Evolutionary conservation across 2,113 vertebrate genomes (phyloP), one percentile per base, ranked within the genome.

Genomic region (Psammodynastes pulverulentus): DNA sequence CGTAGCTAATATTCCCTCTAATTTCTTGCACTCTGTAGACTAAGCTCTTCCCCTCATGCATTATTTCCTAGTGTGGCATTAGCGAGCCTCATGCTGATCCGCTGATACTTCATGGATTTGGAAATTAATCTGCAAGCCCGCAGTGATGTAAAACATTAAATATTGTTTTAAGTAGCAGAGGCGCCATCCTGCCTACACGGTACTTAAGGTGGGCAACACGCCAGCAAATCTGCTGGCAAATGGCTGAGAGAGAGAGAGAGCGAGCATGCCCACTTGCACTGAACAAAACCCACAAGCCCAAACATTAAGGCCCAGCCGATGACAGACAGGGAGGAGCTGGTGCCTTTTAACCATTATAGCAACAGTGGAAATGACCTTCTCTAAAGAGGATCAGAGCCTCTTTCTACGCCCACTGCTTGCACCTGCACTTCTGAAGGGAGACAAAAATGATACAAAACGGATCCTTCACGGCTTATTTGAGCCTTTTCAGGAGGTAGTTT

Each of bases 311-410:
- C 95, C 84, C 39, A 67, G 88, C 96, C 5, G 98, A 98, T 98
- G 98, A 99, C 97, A 98, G 98, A 99, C 96, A 96, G 91, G 94
- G 95, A 94, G 94, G 93, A 94, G 96, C 98, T 98, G 98, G 92
- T 91, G 94, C 90, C 92, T 1, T 95, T 95, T 94, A 95, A 86
- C 95, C 92, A 62, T 92, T 92, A 92, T 89, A 93, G 45, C 94
- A 84, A 54, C 89, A 90, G 45, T 91, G 94, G 95, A 96, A 96
- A 95, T 94, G 93, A 39, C 19, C 92, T 93, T 93, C 95, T 97
- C 95, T 95, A 9, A 94, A 89, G 95, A 84, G 34, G 94, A 92
- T 97, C 93, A 97, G 95, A 95, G 94, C 95, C 95, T 96, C 95
- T 96, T 96, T 97, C 95, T 96, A 7, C 96, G 95, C 96, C 96